Evolutionary conservation across 2,888 invertebrate species (phyloP).

Genomic region (Thumatha senex): DNA sequence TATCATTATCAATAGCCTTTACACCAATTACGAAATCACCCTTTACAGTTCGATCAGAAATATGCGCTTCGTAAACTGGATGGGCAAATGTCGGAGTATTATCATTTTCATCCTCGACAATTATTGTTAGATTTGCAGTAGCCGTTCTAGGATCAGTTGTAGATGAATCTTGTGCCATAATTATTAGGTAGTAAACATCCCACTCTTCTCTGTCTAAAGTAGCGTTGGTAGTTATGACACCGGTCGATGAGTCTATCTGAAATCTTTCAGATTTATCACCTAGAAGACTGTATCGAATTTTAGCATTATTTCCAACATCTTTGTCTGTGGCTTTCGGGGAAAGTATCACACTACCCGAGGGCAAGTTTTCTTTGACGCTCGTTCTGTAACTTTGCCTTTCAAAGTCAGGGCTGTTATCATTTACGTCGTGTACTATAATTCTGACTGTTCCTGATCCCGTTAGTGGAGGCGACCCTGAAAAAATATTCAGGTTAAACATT

Average conservation of each 20-base stretch:
- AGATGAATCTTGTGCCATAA: conserved; percentile 95
- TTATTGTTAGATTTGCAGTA: conserved; percentile 92
- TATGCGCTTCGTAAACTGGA: conserved; percentile 89
- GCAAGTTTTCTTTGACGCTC: conserved; percentile 91
- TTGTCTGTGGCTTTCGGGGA: conserved; percentile 91
- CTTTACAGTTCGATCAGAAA: conserved; percentile 90
- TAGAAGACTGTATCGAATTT: conserved; percentile 92
- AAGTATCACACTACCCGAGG: conserved; percentile 90
- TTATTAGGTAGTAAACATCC: conserved; percentile 89
- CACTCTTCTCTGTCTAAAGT: conserved; percentile 92
- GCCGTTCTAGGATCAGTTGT: conserved; percentile 92
- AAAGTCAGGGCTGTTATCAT: conserved; percentile 96
- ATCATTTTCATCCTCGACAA: conserved; percentile 92
- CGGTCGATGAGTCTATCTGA: conserved; percentile 89
- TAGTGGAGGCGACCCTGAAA: conserved; percentile 93
- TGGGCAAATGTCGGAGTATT: conserved; percentile 91
- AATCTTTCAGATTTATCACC: conserved; percentile 93
- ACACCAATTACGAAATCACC: conserved; percentile 96
- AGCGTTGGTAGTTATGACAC: conserved; percentile 89
- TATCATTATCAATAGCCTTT: conserved; percentile 92
- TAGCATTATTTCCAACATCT: conserved; percentile 93
- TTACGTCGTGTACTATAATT: conserved; percentile 96
- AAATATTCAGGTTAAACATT: not conserved
- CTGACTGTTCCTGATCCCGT: conserved; percentile 96
- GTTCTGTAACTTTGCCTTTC: conserved; percentile 91